Base-by-base conservation (phyloP, 2,888 invertebrate genomes). In the Rhamphomyia laevipes region DNA sequence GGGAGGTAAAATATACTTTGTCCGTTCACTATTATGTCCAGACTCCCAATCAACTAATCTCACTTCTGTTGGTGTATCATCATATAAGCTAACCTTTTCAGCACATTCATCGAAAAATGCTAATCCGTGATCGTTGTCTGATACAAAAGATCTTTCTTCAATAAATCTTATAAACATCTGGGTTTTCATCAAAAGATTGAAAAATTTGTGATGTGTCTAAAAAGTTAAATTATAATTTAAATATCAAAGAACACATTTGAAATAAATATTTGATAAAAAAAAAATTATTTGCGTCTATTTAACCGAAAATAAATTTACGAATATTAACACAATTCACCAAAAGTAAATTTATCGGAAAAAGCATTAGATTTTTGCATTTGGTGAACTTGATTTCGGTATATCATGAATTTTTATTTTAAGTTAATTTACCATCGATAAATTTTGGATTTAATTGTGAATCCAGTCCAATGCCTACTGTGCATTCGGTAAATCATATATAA, bases 161-260 rank as follows among this genome's bases (percentile, higher is more conserved):
- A 99, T 96, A 71, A 99, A 99, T 46, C 95, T 82, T 56, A 91
- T 93, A 73, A 96, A 97, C 87, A 93, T 92, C 73, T 97, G 96
- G 1, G 96, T 97, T 60, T 84, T 84, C 78, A 92, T 86, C 65
- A 95, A 74, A 57, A 89, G 75, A 31, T 81, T 80, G 73, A 87
- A 96, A 75, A 96, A 96, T 65, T 91, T 85, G 48, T 86, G 84
- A 61, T 89, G 82, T 17, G 84, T 75, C 78, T 79, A 65, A 2
- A 59, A 63, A n/a, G 15, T 38, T 11, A 38, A 9, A n/a, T n/a
- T n/a, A n/a, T n/a, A n/a, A n/a, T n/a, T n/a, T n/a, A n/a, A n/a
- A n/a, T n/a, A n/a, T n/a, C n/a, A n/a, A n/a, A n/a, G n/a, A n/a
- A n/a, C n/a, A n/a, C n/a, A n/a, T n/a, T n/a, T n/a, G n/a, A 9